Evolutionary conservation across 1,140 invertebrate species (phyloP).

Genomic region (Pogonomyrmex californicus): DNA sequence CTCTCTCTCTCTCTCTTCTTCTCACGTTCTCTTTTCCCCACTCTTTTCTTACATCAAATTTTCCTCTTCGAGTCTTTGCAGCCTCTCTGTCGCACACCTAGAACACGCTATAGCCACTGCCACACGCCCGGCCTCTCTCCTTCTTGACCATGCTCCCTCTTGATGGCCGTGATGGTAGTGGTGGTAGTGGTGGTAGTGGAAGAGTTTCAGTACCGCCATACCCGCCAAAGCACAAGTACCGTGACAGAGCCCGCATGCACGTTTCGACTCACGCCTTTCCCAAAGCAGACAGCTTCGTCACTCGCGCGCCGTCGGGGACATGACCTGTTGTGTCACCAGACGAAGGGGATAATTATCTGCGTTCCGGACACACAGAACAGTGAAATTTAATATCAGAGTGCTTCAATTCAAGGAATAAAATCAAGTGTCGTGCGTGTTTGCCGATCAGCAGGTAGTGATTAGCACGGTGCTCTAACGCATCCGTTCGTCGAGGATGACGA

Average conservation of each 20-base stretch:
- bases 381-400: neutral
- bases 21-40: conserved; percentile 25
- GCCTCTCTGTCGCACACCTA: conserved; percentile 80
- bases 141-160: conserved; percentile 61
- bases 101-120: conserved; percentile 70
- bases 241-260: conserved; percentile 69
- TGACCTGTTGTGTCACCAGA: neutral
- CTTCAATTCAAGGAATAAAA: neutral
- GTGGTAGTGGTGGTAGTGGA: conserved; percentile 67
- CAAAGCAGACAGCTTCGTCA: conserved; percentile 8
- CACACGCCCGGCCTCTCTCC: conserved; percentile 73
- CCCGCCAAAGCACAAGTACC: conserved; percentile 84
- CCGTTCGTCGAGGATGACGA: neutral
- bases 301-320: conserved; percentile 3
- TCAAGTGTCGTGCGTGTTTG: conserved; percentile 46
- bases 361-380: neutral
- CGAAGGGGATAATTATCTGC: neutral
- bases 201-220: conserved; percentile 85
- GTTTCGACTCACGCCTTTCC: conserved; percentile 49
- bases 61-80: conserved; percentile 70
- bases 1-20: conserved; percentile 34
- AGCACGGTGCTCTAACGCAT: neutral
- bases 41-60: conserved; percentile 81
- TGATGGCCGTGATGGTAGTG: conserved; percentile 44
- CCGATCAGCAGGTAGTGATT: conserved; percentile 10